Evolutionary conservation across 2,888 invertebrate species (phyloP).

Genomic region (Sarcophaga carnaria): DNA sequence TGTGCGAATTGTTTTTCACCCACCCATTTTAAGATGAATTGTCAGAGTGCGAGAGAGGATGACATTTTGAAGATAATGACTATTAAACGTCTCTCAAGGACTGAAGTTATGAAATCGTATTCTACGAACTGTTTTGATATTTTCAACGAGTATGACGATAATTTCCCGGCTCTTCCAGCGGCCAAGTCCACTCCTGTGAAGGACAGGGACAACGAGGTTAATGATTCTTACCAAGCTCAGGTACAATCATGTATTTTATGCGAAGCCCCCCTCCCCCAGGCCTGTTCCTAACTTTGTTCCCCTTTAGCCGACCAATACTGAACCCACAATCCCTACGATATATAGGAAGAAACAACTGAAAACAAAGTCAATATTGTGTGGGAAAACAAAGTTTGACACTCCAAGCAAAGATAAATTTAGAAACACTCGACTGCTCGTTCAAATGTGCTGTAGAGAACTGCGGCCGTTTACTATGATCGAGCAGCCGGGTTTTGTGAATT

Average conservation of each 20-base stretch:
- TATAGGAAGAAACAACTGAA: neutral
- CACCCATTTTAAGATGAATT: too few relatives aligned
- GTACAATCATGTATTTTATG: neutral
- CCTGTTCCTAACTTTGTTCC: neutral
- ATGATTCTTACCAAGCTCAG: neutral
- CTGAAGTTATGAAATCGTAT: too few relatives aligned
- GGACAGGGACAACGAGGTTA: slow-evolving; percentile 9
- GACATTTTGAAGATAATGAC: neutral
- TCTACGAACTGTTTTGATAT: too few relatives aligned
- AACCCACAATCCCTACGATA: neutral
- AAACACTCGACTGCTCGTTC: too few relatives aligned
- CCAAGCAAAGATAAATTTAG: too few relatives aligned
- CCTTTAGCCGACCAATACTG: neutral
- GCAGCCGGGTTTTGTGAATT: too few relatives aligned
- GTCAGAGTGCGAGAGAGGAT: neutral
- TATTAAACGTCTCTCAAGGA: neutral
- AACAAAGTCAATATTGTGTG: too few relatives aligned
- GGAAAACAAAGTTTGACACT: too few relatives aligned
- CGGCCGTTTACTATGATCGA: too few relatives aligned
- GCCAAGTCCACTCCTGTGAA: neutral
- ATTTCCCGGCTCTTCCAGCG: neutral
- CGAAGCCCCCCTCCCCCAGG: too few relatives aligned
- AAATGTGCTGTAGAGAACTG: neutral
- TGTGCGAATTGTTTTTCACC: too few relatives aligned
- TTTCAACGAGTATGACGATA: too few relatives aligned